phyloP scores from a whole-genome alignment of 2,797 vertebrate species.

The Microtus californicus region DNA sequence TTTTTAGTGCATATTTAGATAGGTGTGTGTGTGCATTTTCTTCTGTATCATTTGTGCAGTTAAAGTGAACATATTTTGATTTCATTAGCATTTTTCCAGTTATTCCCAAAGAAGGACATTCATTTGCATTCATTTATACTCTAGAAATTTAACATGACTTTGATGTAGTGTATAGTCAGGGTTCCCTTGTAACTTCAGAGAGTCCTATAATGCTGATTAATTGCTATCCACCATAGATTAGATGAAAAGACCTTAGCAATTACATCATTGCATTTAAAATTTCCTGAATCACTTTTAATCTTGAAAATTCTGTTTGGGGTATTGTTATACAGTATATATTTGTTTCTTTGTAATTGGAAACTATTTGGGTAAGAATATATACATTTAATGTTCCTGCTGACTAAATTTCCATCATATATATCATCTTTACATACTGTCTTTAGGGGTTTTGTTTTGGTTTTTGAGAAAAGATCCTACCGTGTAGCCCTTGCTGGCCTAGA shows the following conservation, averaged over 20 bases:
- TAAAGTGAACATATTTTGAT: conserved; percentile 7
- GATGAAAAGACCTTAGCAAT: neutral
- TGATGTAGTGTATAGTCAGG: neutral
- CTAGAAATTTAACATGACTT: neutral
- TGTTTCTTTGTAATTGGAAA: conserved; percentile 52
- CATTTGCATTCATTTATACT: neutral
- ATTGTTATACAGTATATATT: neutral
- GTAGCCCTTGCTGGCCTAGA: neutral
- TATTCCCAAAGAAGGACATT: neutral
- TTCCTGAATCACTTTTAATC: conserved; percentile 51
- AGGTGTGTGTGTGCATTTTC: neutral
- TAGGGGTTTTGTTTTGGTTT: neutral
- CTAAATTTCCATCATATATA: neutral
- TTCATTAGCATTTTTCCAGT: neutral
- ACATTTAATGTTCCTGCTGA: neutral
- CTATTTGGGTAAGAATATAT: neutral
- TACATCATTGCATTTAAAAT: conserved; percentile 20
- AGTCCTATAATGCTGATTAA: conserved; percentile 33
- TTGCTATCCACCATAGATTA: conserved; percentile 5
- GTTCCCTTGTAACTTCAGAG: neutral
- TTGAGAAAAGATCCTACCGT: neutral
- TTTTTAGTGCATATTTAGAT: neutral
- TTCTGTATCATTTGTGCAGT: conserved; percentile 8
- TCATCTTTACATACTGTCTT: neutral
- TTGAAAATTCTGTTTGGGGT: neutral